phyloP scores from a whole-genome alignment of 1,140 invertebrate species.

The Sitobion miscanthi region DNA sequence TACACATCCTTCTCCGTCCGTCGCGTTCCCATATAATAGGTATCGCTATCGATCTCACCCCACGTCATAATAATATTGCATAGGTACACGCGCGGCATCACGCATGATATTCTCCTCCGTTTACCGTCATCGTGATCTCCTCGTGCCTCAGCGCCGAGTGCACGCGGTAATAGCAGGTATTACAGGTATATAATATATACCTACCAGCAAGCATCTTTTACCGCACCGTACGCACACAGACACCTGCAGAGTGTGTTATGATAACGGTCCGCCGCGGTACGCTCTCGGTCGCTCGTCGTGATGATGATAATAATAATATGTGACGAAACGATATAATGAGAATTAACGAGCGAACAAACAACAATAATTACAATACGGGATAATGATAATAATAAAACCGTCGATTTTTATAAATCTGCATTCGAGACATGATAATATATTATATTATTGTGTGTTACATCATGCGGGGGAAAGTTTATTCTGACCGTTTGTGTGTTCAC shows the following conservation, averaged over 20 bases:
- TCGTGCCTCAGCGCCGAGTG: not conserved
- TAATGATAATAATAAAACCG: not conserved
- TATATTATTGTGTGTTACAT: not conserved
- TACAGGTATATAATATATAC: not conserved
- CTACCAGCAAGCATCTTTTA: not conserved
- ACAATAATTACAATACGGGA: not conserved
- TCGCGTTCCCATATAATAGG: too few relatives aligned
- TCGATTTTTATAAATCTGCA: slow-evolving; percentile 39
- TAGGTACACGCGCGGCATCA: not conserved
- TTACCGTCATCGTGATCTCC: not conserved
- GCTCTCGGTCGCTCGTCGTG: not conserved
- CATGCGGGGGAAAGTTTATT: slow-evolving; percentile 25
- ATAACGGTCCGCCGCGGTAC: too few relatives aligned
- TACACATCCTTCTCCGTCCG: too few relatives aligned
- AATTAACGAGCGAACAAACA: not conserved
- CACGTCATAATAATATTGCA: too few relatives aligned
- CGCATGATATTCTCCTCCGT: too few relatives aligned
- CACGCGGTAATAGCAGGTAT: not conserved
- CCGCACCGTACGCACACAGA: not conserved
- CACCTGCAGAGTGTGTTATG: not conserved
- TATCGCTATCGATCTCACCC: not conserved
- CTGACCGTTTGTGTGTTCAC: slow-evolving; percentile 32
- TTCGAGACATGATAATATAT: not conserved
- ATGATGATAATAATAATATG: not conserved
- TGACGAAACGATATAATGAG: not conserved